phyloP scores from a whole-genome alignment of 2,888 invertebrate species.

The Amiota minor region DNA sequence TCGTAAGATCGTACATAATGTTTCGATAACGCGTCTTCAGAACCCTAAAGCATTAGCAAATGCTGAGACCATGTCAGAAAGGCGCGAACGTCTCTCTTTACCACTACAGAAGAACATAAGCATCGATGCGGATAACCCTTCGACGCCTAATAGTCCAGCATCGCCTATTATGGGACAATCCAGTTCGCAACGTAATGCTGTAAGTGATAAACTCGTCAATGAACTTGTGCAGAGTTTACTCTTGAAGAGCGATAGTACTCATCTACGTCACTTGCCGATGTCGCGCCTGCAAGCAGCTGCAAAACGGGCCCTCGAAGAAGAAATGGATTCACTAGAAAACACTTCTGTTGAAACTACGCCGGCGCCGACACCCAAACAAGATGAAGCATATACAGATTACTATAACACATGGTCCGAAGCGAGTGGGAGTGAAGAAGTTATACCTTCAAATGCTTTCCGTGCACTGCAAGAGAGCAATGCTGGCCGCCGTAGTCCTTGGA shows the following conservation, averaged over 20 bases:
- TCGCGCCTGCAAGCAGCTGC: constrained; percentile 77
- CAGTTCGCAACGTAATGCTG: constrained; percentile 70
- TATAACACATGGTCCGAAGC: constrained; percentile 76
- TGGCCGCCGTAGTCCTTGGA: constrained; percentile 73
- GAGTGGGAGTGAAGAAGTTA: constrained; percentile 72
- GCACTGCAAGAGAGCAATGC: constrained; percentile 73
- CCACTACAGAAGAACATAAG: constrained; percentile 74
- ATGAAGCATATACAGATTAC: constrained; percentile 75
- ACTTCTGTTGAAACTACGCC: constrained; percentile 75
- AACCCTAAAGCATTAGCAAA: constrained; percentile 67
- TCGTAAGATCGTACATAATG: constrained; percentile 72
- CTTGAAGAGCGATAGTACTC: constrained; percentile 75
- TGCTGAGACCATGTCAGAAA: constrained; percentile 72
- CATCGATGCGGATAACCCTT: constrained; percentile 75
- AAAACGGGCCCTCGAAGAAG: constrained; percentile 76
- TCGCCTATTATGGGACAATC: constrained; percentile 73
- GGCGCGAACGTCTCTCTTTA: constrained; percentile 75
- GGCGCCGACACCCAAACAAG: constrained; percentile 72
- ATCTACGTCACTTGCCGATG: constrained; percentile 76
- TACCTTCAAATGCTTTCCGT: constrained; percentile 78
- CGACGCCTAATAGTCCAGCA: constrained; percentile 75
- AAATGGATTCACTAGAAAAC: constrained; percentile 74
- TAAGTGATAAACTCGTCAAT: constrained; percentile 76
- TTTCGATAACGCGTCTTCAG: constrained; percentile 72
- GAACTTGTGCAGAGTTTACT: constrained; percentile 78